Percentiles rank a stretch among this genome's conserved stretches.
These are phyloP conservation scores for Xyrauchen texanus DNA, from an alignment of 2,113 vertebrate species.

Conservation along the genomic window DNA sequence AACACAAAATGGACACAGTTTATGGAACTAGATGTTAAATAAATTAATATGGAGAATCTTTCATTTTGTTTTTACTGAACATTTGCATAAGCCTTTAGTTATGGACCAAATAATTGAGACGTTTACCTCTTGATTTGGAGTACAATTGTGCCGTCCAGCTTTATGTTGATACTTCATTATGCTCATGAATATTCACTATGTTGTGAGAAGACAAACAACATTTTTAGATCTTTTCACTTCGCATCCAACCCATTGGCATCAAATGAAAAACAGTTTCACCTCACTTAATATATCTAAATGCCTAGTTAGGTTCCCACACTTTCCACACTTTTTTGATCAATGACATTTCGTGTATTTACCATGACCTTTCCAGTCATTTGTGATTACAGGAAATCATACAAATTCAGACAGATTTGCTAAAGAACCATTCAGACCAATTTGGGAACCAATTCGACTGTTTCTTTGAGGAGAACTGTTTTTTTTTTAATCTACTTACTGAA, in stretches of 20 bases:
- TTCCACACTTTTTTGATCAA: too few species aligned
- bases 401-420: too few species aligned
- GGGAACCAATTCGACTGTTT: too few species aligned
- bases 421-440: too few species aligned
- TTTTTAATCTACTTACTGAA: too few species aligned
- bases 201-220: too few species aligned
- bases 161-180: constrained; percentile 47
- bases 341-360: too few species aligned
- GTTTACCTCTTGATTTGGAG: constrained; percentile 32
- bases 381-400: too few species aligned
- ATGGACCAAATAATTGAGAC: constrained; percentile 36
- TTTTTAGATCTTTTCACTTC: background rate
- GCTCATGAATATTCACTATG: constrained; percentile 53
- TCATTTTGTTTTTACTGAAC: constrained; percentile 35
- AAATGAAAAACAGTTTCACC: constrained; percentile 1
- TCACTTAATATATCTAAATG: background rate
- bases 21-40: constrained; percentile 10
- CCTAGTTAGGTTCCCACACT: background rate
- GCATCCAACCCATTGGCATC: background rate
- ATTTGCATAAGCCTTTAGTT: constrained; percentile 42
- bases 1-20: constrained; percentile 39
- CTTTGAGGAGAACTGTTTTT: too few species aligned
- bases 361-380: too few species aligned
- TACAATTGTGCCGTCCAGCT: constrained; percentile 32
- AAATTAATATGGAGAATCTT: constrained; percentile 18